Percentiles rank a stretch among this genome's conserved stretches.
phyloP scores from a whole-genome alignment of 2,888 invertebrate species.

The Leptopilina drosophilae region DNA sequence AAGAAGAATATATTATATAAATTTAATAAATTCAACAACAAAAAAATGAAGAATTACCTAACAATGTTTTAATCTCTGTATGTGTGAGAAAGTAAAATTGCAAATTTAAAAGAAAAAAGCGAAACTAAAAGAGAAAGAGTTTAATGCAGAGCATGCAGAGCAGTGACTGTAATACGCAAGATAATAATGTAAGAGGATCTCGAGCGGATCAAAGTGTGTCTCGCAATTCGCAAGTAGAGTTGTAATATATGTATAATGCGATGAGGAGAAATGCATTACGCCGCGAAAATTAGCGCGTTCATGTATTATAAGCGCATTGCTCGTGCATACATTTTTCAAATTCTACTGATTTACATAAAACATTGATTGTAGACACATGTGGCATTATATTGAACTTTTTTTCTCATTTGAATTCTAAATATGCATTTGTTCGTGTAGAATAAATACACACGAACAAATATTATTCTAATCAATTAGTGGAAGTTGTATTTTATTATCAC shows the following conservation, averaged over 20 bases:
- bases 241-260: not conserved
- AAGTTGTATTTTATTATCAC: too few relatives aligned
- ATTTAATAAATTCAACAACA: too few relatives aligned
- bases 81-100: too few relatives aligned
- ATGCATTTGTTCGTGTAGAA: conserved; percentile 28
- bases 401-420: not conserved
- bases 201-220: conserved; percentile 20
- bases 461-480: too few relatives aligned
- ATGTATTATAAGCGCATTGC: not conserved
- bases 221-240: conserved; percentile 6
- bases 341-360: conserved; percentile 15
- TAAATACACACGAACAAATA: too few relatives aligned
- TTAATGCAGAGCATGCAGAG: conserved; percentile 8
- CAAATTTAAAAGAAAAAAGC: conserved; percentile 6
- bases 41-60: too few relatives aligned
- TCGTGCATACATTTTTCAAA: not conserved
- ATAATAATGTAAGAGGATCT: conserved; percentile 26
- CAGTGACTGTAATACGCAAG: not conserved
- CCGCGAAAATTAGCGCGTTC: conserved; percentile 22
- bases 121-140: conserved; percentile 41
- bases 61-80: too few relatives aligned
- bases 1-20: too few relatives aligned
- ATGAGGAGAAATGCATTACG: not conserved
- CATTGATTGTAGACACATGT: conserved; percentile 35
- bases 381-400: conserved; percentile 2